These are phyloP conservation scores for Mus minutoides DNA, from an alignment of 2,797 vertebrate species.

Conservation along the genomic window DNA sequence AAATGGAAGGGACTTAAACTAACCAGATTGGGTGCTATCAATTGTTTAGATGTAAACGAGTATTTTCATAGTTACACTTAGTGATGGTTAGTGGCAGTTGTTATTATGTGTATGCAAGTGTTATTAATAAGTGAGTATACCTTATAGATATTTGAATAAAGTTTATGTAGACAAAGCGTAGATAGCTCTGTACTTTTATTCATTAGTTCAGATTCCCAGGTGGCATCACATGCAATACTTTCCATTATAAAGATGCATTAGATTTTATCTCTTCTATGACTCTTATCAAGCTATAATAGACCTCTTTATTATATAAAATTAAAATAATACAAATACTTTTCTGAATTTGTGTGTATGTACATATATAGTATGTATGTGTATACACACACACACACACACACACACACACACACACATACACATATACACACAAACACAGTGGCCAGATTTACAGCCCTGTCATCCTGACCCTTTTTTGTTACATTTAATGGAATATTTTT, in stretches of 20 bases:
- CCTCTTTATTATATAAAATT: constrained; percentile 9
- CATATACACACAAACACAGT: background rate
- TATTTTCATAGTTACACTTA: background rate
- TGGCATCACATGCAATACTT: background rate
- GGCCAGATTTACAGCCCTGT: constrained; percentile 8
- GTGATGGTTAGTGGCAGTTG: background rate
- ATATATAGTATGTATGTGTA: background rate
- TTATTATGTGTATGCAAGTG: background rate
- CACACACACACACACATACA: background rate
- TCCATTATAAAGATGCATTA: constrained; percentile 30
- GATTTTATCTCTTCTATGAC: constrained; percentile 30
- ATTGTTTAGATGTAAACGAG: background rate
- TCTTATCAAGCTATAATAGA: background rate
- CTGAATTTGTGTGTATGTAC: background rate
- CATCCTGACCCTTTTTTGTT: background rate
- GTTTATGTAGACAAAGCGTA: background rate
- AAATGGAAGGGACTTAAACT: background rate
- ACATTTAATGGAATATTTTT: background rate
- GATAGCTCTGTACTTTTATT: background rate
- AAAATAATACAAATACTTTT: no score
- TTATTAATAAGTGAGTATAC: background rate
- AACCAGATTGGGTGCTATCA: background rate
- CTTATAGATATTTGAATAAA: background rate
- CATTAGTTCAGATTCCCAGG: constrained; percentile 11
- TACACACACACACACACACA: background rate